These are phyloP conservation scores for Herminia tarsipennalis DNA, from an alignment of 2,888 invertebrate genomes.

Conservation along the genomic window DNA sequence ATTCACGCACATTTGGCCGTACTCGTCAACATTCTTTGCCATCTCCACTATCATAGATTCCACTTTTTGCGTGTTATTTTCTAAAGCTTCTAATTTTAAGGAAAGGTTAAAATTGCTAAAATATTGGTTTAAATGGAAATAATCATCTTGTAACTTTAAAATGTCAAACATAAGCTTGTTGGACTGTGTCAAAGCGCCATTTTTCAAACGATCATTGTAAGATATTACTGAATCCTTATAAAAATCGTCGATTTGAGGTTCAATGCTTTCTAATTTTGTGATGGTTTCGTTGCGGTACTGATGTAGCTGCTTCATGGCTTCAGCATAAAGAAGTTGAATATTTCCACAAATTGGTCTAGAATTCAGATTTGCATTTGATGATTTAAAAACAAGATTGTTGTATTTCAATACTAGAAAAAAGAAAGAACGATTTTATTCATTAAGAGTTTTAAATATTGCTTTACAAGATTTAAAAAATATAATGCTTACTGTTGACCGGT, in stretches of 20 bases:
- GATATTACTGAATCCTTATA: slow-evolving; percentile 23
- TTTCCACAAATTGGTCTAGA: too few relatives aligned
- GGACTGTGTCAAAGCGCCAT: slow-evolving; percentile 46
- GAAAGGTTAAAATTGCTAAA: slow-evolving; percentile 13
- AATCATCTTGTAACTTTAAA: slow-evolving; percentile 54
- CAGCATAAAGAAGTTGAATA: too few relatives aligned
- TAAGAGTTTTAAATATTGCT: slow-evolving; percentile 40
- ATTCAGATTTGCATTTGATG: too few relatives aligned
- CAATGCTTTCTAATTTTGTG: slow-evolving; percentile 8
- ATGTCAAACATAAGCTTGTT: slow-evolving; percentile 55
- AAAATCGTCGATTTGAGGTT: slow-evolving; percentile 19
- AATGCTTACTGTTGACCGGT: too few relatives aligned
- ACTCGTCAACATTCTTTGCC: slow-evolving; percentile 32
- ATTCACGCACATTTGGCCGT: slow-evolving; percentile 43
- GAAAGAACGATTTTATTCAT: too few relatives aligned
- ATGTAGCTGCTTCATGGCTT: too few relatives aligned
- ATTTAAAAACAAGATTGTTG: too few relatives aligned
- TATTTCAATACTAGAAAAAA: too few relatives aligned
- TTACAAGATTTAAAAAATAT: slow-evolving; percentile 28
- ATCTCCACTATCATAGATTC: slow-evolving; percentile 22
- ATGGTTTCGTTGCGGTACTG: slow-evolving; percentile 15
- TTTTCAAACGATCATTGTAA: slow-evolving; percentile 43
- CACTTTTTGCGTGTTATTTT: slow-evolving; percentile 11
- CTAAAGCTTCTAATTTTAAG: background rate
- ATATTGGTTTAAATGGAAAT: slow-evolving; percentile 41